Evolutionary conservation across 1,140 invertebrate species (phyloP), one percentile per base, ranked within the genome.

Genomic region (Zaprionus ornatus): DNA sequence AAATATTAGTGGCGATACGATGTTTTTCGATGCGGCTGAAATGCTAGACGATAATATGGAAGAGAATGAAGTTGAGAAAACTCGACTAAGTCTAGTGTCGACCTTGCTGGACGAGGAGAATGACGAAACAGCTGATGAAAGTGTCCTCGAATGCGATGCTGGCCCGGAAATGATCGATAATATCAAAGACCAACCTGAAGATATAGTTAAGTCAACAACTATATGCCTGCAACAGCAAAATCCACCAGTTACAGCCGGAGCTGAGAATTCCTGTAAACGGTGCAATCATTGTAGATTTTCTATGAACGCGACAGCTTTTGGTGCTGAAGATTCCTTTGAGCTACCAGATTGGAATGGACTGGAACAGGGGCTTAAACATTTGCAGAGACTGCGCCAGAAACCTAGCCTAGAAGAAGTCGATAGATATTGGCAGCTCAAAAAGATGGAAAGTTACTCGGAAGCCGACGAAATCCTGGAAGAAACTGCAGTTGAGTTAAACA

Each of bases 41-140:
- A 13, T 72, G 13, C 54, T 52, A 40, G 45, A 27, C 5, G 40
- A 23, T 12, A 23, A 50, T 52, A 17, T 50, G n/a, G 64, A 76
- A 40, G 50, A 29, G 10, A 29, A 50, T 27, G 74, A 70, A 4
- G 68, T 90, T 23, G 84, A 90, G 4, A 75, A 88, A 19, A 79
- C 73, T 1, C 67, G 69, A 12, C 67, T 87, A 0, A 90, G 84
- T 25, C 45, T 87, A 68, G 84, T 87, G n/a, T 88, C 80, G 19
- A 87, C 77, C 23, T 61, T 72, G 69, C 29, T 87, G 65, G 78
- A 71, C 40, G 78, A 88, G 35, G 80, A 77, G 42, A 54, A 79
- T 21, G 54, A 17, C 7, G 37, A n/a, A 40, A 40, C 37, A 40
- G 37, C 15, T 7, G 15, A 40, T 40, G 37, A n/a, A n/a, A 40